These are phyloP conservation scores for Volucella bombylans DNA, from an alignment of 2,888 invertebrate species.

Conservation along the genomic window DNA sequence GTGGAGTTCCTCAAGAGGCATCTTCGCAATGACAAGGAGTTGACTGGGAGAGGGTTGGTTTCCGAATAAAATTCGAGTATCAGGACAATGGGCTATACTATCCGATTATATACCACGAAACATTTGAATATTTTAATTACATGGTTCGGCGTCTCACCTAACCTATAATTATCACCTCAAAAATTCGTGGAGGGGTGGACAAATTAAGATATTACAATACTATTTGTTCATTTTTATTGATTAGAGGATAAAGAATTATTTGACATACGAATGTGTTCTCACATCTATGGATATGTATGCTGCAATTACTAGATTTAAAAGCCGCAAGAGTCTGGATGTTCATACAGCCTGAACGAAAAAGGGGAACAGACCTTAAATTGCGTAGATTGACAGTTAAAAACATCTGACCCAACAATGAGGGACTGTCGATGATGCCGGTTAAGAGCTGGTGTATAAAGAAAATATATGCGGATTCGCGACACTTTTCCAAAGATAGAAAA, in stretches of 20 bases:
- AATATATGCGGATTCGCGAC: no score
- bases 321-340: no score
- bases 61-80: slow-evolving; percentile 14
- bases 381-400: no score
- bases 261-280: background rate
- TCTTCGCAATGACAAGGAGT: background rate
- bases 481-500: no score
- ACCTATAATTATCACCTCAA: slow-evolving; percentile 21
- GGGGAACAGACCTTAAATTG: no score
- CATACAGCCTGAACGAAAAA: no score
- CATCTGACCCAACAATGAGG: no score
- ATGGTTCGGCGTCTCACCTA: background rate
- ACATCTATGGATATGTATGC: no score
- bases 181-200: background rate
- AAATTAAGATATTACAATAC: background rate
- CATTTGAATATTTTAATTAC: background rate
- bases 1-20: slow-evolving; percentile 46
- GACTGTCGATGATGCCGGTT: no score
- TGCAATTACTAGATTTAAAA: no score
- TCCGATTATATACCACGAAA: background rate
- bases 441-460: no score
- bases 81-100: background rate
- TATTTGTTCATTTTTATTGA: background rate
- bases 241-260: background rate
- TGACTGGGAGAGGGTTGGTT: background rate